A percentile compares a stretch with the other conserved stretches of the same genome.
phyloP scores from a whole-genome alignment of 1,140 invertebrate genomes.

The Ceratosolen solmsi region DNA sequence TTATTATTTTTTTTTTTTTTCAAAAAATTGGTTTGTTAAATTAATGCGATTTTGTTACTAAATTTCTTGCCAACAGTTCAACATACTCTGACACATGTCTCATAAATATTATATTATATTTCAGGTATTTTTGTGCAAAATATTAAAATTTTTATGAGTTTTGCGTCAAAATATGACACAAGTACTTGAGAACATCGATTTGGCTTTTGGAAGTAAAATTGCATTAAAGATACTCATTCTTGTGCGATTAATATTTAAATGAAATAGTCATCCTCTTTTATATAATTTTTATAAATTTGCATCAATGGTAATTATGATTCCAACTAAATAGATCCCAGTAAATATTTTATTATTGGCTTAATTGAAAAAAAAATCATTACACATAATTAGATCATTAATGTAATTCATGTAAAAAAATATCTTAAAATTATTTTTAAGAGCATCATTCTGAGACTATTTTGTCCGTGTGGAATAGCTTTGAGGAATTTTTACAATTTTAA shows the following conservation, averaged over 20 bases:
- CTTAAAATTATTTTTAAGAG: too few relatives aligned
- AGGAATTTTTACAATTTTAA: too few relatives aligned
- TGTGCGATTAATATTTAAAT: background rate
- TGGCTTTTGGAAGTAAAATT: background rate
- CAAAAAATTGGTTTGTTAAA: background rate
- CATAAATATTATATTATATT: constrained; percentile 5
- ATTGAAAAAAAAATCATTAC: too few relatives aligned
- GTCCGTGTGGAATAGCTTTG: too few relatives aligned
- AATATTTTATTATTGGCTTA: too few relatives aligned
- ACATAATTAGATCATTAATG: too few relatives aligned
- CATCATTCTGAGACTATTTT: too few relatives aligned
- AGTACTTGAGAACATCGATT: background rate
- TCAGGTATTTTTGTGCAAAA: background rate
- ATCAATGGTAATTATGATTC: too few relatives aligned
- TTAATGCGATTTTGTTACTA: background rate
- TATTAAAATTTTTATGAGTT: constrained; percentile 7
- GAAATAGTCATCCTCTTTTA: background rate
- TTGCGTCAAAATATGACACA: background rate
- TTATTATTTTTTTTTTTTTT: background rate
- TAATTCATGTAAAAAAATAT: too few relatives aligned
- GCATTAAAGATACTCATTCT: background rate
- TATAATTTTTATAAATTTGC: background rate
- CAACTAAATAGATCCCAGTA: background rate
- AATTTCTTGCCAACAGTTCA: background rate
- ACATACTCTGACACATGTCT: background rate